Percentiles rank a stretch among this genome's conserved stretches.
Conservation (phyloP, 2,888 invertebrate genomes). For the Neelides folsomi region DNA sequence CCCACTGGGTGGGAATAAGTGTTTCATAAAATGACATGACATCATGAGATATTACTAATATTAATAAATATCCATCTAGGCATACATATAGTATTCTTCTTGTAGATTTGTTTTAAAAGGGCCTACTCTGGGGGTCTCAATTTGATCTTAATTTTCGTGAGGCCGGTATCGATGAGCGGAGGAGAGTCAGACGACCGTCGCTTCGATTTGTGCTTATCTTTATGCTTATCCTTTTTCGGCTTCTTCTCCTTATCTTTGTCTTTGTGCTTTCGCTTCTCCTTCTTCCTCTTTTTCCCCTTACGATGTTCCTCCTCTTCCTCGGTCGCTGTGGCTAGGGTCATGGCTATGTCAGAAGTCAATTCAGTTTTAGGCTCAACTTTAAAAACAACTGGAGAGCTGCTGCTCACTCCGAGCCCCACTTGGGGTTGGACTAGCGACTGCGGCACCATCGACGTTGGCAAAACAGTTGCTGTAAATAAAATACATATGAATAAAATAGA, state of each 20-base stretch:
- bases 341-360: neutral
- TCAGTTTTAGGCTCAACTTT: neutral
- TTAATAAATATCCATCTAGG: no score
- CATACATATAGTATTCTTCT: constrained; percentile 1
- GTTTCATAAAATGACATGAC: no score
- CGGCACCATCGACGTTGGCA: neutral
- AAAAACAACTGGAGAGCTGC: neutral
- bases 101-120: neutral
- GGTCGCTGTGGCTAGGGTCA: neutral
- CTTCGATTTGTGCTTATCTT: constrained; percentile 10
- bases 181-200: constrained; percentile 2
- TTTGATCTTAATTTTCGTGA: no score
- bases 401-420: neutral
- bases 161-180: no score
- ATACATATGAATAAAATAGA: no score
- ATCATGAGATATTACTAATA: no score
- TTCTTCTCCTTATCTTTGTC: constrained; percentile 5
- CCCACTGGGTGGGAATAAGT: no score
- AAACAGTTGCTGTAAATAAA: neutral
- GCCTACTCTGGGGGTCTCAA: no score
- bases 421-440: neutral
- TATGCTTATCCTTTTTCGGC: constrained; percentile 16
- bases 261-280: constrained; percentile 23
- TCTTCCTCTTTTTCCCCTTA: constrained; percentile 20
- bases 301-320: constrained; percentile 13